These are phyloP conservation scores for Cranoglanis bouderius DNA, from an alignment of 2,113 vertebrate genomes.

Conservation along the genomic window DNA sequence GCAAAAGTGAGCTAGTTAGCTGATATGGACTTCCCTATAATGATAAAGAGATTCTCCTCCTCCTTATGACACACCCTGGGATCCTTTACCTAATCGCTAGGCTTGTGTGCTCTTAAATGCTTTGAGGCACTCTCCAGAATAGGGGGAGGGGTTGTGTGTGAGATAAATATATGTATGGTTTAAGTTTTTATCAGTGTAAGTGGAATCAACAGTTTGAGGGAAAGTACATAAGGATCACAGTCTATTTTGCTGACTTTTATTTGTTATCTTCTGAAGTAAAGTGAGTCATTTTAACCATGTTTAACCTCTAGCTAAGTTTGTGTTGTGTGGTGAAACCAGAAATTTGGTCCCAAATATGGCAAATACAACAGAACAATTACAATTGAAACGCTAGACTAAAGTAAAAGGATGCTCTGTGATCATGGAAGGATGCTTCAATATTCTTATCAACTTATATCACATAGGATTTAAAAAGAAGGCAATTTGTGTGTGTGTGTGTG, in stretches of 20 bases:
- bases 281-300: not conserved
- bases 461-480: not conserved
- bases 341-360: not conserved
- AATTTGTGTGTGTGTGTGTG: slow-evolving; percentile 3
- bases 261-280: too few species aligned
- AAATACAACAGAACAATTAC: not conserved
- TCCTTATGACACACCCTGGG: not conserved
- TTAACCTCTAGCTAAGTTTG: not conserved
- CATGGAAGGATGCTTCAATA: not conserved
- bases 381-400: not conserved
- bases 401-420: not conserved
- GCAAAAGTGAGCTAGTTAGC: not conserved
- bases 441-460: not conserved
- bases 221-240: not conserved
- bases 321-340: not conserved
- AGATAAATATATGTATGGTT: too few species aligned
- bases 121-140: not conserved
- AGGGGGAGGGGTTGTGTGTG: not conserved
- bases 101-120: not conserved
- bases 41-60: not conserved
- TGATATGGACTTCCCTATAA: not conserved
- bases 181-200: not conserved
- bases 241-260: not conserved
- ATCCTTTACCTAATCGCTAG: not conserved
- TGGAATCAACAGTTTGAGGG: not conserved